These are phyloP conservation scores for Mareca penelope DNA, from an alignment of 2,797 vertebrate genomes.

Conservation along the genomic window DNA sequence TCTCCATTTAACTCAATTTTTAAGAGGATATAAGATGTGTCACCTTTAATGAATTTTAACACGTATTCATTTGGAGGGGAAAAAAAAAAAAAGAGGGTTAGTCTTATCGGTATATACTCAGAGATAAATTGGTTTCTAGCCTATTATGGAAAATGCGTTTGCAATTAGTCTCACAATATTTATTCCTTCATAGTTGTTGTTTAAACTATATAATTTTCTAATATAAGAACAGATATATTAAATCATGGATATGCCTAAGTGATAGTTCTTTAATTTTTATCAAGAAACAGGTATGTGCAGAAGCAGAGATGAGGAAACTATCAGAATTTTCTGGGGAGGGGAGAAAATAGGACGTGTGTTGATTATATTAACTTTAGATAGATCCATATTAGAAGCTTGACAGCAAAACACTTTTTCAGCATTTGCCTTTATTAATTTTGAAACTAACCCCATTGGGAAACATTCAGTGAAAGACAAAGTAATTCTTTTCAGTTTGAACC, in stretches of 20 bases:
- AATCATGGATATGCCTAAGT: neutral
- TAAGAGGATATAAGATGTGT: neutral
- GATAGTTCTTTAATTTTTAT: neutral
- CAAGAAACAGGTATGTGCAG: accelerated
- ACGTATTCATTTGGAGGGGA: neutral
- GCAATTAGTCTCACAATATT: neutral
- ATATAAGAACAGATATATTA: neutral
- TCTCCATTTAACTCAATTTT: neutral
- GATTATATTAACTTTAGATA: neutral
- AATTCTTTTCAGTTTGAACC: neutral
- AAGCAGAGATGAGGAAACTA: neutral
- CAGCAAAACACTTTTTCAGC: neutral
- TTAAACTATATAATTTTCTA: neutral
- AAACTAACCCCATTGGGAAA: neutral
- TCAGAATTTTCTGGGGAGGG: neutral
- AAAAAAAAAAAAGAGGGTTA: neutral
- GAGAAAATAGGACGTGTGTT: neutral
- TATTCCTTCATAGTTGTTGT: neutral
- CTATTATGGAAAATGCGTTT: neutral
- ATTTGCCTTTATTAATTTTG: neutral
- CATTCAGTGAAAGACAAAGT: neutral
- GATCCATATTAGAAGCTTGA: neutral
- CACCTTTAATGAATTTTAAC: neutral
- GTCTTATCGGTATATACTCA: neutral
- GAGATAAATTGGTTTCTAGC: neutral